Percentiles rank a stretch among this genome's conserved stretches.
Conservation (phyloP, 2,888 invertebrate genomes). For the Pseudococcus longispinus region DNA sequence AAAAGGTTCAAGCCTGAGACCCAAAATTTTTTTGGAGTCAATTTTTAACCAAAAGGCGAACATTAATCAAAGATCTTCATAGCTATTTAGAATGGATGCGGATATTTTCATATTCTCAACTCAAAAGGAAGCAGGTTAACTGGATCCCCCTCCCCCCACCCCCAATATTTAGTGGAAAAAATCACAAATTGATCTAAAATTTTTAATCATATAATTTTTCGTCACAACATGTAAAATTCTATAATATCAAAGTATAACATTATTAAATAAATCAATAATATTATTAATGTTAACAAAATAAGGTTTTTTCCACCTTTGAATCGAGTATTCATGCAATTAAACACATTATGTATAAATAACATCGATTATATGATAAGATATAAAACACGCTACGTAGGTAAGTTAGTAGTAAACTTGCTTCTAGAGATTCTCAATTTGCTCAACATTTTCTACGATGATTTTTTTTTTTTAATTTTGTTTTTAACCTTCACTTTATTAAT, state of each 20-base stretch:
- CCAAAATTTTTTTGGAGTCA: no score
- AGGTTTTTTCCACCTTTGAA: not conserved
- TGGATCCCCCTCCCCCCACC: not conserved
- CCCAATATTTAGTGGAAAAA: not conserved
- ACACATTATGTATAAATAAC: constrained; percentile 23
- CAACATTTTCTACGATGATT: constrained; percentile 12
- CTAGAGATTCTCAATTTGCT: constrained; percentile 26
- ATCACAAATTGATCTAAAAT: constrained; percentile 40
- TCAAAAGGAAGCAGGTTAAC: not conserved
- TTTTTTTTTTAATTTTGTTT: not conserved
- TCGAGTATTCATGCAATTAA: constrained; percentile 26
- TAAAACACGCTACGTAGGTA: constrained; percentile 14
- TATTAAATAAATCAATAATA: constrained; percentile 24
- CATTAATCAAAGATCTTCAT: no score
- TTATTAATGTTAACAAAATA: constrained; percentile 23
- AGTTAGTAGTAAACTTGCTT: constrained; percentile 20
- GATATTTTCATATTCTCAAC: no score
- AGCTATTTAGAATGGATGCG: no score
- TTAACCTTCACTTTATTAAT: not conserved
- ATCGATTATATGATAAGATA: constrained; percentile 28
- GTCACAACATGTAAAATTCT: constrained; percentile 52
- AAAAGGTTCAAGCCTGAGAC: no score
- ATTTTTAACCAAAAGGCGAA: no score
- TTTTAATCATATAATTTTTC: constrained; percentile 47
- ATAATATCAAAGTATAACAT: constrained; percentile 34